Evolutionary conservation across 2,797 vertebrate genomes (phyloP).

Genomic region (Cynodonichthys magdalenae): DNA sequence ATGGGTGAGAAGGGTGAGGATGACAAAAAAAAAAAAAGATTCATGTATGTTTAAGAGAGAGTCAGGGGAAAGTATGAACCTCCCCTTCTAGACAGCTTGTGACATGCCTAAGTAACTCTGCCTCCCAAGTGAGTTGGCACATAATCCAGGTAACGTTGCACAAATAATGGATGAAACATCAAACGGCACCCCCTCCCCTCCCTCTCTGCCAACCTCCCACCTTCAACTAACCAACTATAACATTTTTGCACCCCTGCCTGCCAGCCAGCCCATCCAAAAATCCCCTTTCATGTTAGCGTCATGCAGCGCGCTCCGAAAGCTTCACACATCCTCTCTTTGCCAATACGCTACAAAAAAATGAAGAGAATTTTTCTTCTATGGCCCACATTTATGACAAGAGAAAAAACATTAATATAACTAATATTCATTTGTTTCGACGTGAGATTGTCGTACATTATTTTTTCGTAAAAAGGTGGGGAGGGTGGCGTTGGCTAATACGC

Average conservation of each 20-base stretch:
- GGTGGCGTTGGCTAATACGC: slow-evolving; percentile 30
- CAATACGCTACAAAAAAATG: slow-evolving; percentile 40
- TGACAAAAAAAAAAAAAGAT: slow-evolving; percentile 38
- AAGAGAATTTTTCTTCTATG: slow-evolving; percentile 17
- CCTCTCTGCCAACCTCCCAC: slow-evolving; percentile 52
- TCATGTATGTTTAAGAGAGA: slow-evolving; percentile 32
- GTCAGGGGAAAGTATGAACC: slow-evolving; percentile 47
- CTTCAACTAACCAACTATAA: slow-evolving; percentile 58
- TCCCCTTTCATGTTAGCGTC: slow-evolving; percentile 68
- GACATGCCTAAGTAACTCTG: slow-evolving; percentile 63
- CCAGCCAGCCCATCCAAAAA: slow-evolving; percentile 52
- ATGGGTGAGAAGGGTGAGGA: slow-evolving; percentile 42
- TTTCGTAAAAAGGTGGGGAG: slow-evolving; percentile 5
- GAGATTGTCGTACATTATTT: slow-evolving; percentile 36
- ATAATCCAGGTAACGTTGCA: slow-evolving; percentile 76
- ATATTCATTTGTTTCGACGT: slow-evolving; percentile 42
- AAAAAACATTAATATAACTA: slow-evolving; percentile 27
- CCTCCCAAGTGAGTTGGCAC: slow-evolving; percentile 47
- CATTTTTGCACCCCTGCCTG: slow-evolving; percentile 51
- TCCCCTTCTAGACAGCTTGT: slow-evolving; percentile 53
- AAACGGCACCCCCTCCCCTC: slow-evolving; percentile 47
- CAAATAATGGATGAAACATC: slow-evolving; percentile 72
- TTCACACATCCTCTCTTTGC: slow-evolving; percentile 68
- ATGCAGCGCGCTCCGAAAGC: slow-evolving; percentile 48
- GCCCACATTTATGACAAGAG: slow-evolving; percentile 23